phyloP scores from a whole-genome alignment of 2,888 invertebrate genomes.

The Himalopsyche kuldschensis region DNA sequence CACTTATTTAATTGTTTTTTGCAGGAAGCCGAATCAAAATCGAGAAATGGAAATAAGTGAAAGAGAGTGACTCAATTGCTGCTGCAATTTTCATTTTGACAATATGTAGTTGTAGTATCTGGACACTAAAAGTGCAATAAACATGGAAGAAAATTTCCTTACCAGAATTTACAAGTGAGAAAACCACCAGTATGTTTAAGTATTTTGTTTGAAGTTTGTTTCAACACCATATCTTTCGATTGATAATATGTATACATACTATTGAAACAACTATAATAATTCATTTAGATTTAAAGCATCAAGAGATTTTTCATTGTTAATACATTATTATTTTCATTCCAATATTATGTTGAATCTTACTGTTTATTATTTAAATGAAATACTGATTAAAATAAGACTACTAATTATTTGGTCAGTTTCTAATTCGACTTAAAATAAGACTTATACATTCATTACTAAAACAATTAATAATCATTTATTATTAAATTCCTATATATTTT shows the following conservation, averaged over 20 bases:
- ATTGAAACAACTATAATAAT: background rate
- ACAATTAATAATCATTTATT: background rate
- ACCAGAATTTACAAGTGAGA: background rate
- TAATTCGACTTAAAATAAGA: background rate
- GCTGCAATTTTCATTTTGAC: background rate
- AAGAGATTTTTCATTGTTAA: background rate
- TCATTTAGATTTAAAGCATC: background rate
- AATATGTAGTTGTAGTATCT: background rate
- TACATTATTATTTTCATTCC: background rate
- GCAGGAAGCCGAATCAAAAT: conserved; percentile 1
- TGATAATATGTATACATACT: background rate
- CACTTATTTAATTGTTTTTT: background rate
- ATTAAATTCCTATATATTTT: background rate
- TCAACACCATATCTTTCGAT: background rate
- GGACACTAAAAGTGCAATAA: background rate
- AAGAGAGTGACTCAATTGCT: background rate
- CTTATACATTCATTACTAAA: background rate
- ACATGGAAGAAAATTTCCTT: background rate
- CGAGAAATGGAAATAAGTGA: conserved; percentile 1
- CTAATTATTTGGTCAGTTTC: too few species aligned
- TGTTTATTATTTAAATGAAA: too few species aligned
- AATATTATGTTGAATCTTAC: background rate
- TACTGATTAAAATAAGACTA: too few species aligned
- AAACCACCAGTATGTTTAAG: background rate
- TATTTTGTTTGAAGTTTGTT: background rate